Conservation (phyloP, 1,140 invertebrate species). For the Nasonia longicornis region DNA sequence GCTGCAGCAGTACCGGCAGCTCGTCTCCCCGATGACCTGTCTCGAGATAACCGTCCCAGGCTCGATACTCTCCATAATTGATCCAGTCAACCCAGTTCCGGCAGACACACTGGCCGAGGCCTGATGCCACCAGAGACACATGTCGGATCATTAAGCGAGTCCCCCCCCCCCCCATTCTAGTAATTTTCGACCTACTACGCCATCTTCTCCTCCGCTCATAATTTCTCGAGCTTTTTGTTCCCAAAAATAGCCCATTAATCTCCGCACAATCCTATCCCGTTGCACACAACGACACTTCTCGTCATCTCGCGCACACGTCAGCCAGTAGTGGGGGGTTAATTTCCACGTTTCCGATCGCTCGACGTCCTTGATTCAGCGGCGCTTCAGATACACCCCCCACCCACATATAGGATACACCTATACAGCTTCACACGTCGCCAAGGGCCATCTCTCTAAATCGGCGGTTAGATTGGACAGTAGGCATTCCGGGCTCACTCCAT, state of each 20-base stretch:
- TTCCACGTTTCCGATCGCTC: background rate
- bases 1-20: background rate
- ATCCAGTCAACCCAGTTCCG: constrained; percentile 38
- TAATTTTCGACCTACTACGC: background rate
- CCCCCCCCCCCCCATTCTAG: background rate
- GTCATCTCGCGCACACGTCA: background rate
- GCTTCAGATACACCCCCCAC: background rate
- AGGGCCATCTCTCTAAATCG: constrained; percentile 25
- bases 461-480: background rate
- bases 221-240: too few relatives aligned
- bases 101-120: background rate
- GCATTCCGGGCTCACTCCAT: background rate
- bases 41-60: constrained; percentile 30
- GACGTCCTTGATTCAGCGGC: background rate
- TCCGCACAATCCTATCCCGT: too few relatives aligned
- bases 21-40: constrained; percentile 38
- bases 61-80: constrained; percentile 42
- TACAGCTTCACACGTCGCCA: constrained; percentile 14
- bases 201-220: background rate
- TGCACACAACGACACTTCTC: background rate
- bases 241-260: too few relatives aligned
- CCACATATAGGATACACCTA: background rate
- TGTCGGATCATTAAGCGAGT: constrained; percentile 26
- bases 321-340: background rate
- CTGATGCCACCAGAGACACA: constrained; percentile 15